Percentiles rank a stretch among this genome's conserved stretches.
These are phyloP conservation scores for Tiliacea aurago DNA, from an alignment of 2,888 invertebrate genomes.

Conservation along the genomic window DNA sequence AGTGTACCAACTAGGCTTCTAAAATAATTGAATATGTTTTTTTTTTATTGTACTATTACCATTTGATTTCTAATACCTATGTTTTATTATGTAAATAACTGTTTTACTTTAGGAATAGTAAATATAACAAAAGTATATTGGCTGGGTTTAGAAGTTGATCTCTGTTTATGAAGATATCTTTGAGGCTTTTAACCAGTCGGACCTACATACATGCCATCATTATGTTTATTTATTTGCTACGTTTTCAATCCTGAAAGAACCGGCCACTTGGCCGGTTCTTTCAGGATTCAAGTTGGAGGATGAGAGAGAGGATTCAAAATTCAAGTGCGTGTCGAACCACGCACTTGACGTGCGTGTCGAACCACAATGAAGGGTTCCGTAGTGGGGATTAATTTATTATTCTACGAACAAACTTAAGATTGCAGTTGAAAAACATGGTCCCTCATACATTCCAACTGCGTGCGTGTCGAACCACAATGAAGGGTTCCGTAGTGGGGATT, in stretches of 20 bases:
- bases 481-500: too few species aligned
- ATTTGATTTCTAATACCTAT: constrained; percentile 4
- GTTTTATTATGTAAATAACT: not conserved
- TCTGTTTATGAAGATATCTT: not conserved
- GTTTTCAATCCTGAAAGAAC: not conserved
- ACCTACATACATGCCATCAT: not conserved
- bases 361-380: too few species aligned
- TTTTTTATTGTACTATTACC: not conserved
- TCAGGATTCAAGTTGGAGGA: too few species aligned
- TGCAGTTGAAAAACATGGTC: too few species aligned
- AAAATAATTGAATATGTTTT: constrained; percentile 27
- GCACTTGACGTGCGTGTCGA: too few species aligned
- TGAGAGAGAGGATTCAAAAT: too few species aligned
- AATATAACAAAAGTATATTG: not conserved
- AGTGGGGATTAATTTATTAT: too few species aligned
- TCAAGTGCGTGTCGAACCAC: too few species aligned
- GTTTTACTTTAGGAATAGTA: not conserved
- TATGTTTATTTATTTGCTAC: not conserved
- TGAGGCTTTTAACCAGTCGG: not conserved
- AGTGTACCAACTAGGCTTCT: constrained; percentile 23
- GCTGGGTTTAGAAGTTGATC: not conserved
- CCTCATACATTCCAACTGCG: too few species aligned
- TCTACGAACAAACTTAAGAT: too few species aligned
- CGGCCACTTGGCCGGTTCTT: not conserved
- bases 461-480: too few species aligned